Evolutionary conservation across 2,888 invertebrate genomes (phyloP).

Genomic region (Sinodicranocentrus sp.): DNA sequence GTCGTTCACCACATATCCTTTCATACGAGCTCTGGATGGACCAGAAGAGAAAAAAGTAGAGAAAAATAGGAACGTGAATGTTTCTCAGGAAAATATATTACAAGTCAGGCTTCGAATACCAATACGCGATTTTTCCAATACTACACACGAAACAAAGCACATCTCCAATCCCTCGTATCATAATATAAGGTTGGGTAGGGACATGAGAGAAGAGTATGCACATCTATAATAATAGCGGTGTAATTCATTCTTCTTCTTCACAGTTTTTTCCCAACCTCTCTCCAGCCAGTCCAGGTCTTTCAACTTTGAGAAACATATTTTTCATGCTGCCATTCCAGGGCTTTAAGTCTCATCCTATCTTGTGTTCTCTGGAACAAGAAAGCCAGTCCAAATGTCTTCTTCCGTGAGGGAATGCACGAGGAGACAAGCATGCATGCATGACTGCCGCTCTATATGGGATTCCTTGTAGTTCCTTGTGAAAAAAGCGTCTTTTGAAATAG

Average conservation of each 20-base stretch:
- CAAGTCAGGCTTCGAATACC: conserved; percentile 58
- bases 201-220: neutral
- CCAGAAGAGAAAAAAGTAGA: conserved; percentile 14
- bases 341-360: conserved; percentile 51
- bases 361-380: conserved; percentile 6
- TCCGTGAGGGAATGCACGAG: conserved; percentile 53
- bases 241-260: conserved; percentile 58
- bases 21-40: neutral
- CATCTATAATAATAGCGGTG: conserved; percentile 39
- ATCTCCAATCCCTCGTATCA: neutral
- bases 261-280: conserved; percentile 31
- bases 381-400: conserved; percentile 22
- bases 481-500: conserved; percentile 45
- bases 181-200: neutral
- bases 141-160: conserved; percentile 48
- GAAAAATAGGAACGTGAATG: conserved; percentile 35
- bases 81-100: conserved; percentile 51
- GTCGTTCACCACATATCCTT: too few species aligned
- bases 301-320: conserved; percentile 54
- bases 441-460: conserved; percentile 50
- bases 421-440: conserved; percentile 55
- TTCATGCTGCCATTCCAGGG: conserved; percentile 49
- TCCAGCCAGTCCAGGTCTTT: conserved; percentile 45
- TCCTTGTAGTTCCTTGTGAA: conserved; percentile 37
- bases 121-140: conserved; percentile 55